Evolutionary conservation across 2,888 invertebrate genomes (phyloP), one percentile per base, ranked within the genome.

Genomic region (Oegoconia quadripuncta): DNA sequence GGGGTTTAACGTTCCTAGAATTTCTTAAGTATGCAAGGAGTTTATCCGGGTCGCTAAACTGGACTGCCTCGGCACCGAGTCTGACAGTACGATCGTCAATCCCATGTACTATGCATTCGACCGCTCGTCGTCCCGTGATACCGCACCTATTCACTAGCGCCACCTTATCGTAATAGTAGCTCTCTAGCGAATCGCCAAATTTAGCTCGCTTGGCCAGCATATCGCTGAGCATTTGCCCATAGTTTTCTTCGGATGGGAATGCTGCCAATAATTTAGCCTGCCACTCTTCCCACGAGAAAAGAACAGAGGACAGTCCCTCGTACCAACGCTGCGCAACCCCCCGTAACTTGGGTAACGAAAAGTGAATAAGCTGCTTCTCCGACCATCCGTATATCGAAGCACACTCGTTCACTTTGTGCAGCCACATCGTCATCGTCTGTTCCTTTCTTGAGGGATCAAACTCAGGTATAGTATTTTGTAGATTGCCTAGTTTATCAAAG

Each of bases 1-100:
- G 20, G 3, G 16, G n/a, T n/a, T 37, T 39, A 3, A 15, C 15
- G 25, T 38, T 42, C 8, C 39, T 41, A 2, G 32, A 34, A 23
- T 45, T 46, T 2, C 41, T 17, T 12, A 47, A 36, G 20, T 43
- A 50, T 1, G 33, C 15, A 8, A 52, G 22, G 9, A 50, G 14
- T 20, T 47, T 45, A 11, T 48, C 39, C 1, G 43, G 43, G 17
- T 48, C 40, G 5, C 33, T 29, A 34, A 38, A 50, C 32, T 46
- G 36, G 2, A 28, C 46, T 3, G 50, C 48, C 17, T 50, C 46
- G 0, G 50, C 50, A 1, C 48, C 44, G 32, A 43, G 23, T 6
- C 50, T 30, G 2, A 50, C 38, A 3, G 41, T 26, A 46, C 39
- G 30, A 18, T 49, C 46, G 7, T 41, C 39, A 22, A 46, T 41